Percentiles rank a stretch among this genome's conserved stretches.
Evolutionary conservation across 2,797 vertebrate genomes (phyloP).

Genomic region (Jordanella pulchra): DNA sequence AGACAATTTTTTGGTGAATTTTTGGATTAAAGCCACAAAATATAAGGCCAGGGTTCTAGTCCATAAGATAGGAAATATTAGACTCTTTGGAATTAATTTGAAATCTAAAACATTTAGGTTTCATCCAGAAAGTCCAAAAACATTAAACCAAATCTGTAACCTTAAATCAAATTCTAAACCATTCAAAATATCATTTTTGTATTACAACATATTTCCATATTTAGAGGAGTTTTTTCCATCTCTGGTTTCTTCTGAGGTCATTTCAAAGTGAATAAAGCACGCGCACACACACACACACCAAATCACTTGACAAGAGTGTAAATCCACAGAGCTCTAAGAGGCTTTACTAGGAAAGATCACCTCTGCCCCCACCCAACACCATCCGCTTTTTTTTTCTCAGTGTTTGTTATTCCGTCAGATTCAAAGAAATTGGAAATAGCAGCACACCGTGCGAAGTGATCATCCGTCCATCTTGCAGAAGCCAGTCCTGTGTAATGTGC

Average conservation of each 20-base stretch:
- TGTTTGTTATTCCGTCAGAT: conserved; percentile 52
- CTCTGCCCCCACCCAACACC: conserved; percentile 6
- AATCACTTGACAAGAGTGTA: conserved; percentile 63
- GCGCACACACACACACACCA: conserved; percentile 35
- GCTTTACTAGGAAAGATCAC: conserved; percentile 69
- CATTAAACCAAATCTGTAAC: conserved; percentile 6
- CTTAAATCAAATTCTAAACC: conserved; percentile 35
- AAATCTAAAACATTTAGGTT: background rate
- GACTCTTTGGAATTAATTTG: conserved; percentile 35
- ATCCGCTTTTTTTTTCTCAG: conserved; percentile 15
- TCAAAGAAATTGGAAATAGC: conserved; percentile 43
- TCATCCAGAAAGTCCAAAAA: conserved; percentile 3
- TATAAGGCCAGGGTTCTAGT: conserved; percentile 51
- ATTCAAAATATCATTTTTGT: conserved; percentile 15
- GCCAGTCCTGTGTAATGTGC: background rate
- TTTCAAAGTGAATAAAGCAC: conserved; percentile 32
- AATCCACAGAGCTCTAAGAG: conserved; percentile 57
- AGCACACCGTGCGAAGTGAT: conserved; percentile 42
- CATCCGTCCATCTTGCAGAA: conserved; percentile 30
- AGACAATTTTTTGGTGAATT: background rate
- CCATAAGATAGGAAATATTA: conserved; percentile 62
- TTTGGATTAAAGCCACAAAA: conserved; percentile 25
- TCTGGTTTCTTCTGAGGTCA: conserved; percentile 42
- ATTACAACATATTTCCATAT: conserved; percentile 15
- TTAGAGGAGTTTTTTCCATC: conserved; percentile 28